A percentile compares a stretch with the other conserved stretches of the same genome.
These are phyloP conservation scores for Zoanthus sociatus DNA, from an alignment of 92 coral and sea anemone genomes.

Conservation along the genomic window DNA sequence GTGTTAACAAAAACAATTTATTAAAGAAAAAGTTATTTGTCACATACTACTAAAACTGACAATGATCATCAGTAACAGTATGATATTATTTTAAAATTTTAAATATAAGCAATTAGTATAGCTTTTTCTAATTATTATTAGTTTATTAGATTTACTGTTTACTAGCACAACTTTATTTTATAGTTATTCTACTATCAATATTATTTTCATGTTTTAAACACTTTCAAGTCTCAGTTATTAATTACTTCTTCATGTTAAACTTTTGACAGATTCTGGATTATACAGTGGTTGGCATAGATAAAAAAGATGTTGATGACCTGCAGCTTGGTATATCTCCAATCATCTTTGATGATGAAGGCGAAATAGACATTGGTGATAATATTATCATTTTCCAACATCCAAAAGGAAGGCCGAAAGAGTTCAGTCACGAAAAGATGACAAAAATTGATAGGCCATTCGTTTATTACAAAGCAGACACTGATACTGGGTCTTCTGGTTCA, in stretches of 20 bases:
- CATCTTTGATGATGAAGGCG: slow-evolving; percentile 70
- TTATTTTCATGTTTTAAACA: no score
- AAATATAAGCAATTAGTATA: no score
- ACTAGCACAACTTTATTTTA: no score
- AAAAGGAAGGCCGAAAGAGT: slow-evolving; percentile 84
- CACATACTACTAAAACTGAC: no score
- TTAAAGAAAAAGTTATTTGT: no score
- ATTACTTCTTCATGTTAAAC: not conserved
- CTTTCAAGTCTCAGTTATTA: no score
- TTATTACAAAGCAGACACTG: slow-evolving; percentile 90
- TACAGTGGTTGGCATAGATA: slow-evolving; percentile 82
- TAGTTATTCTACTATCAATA: no score
- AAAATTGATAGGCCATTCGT: slow-evolving; percentile 77
- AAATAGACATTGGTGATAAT: slow-evolving; percentile 66
- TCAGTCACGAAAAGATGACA: slow-evolving; percentile 75
- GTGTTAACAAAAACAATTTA: no score
- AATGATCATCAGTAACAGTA: no score
- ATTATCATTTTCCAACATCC: slow-evolving; percentile 92
- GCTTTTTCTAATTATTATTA: no score
- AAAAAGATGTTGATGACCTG: slow-evolving; percentile 64
- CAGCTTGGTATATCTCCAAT: slow-evolving; percentile 72
- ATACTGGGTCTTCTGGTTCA: slow-evolving; percentile 94
- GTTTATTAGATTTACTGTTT: no score
- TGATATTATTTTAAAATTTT: no score
- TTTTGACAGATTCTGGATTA: slow-evolving; percentile 83